Evolutionary conservation across 2,888 invertebrate species (phyloP), one percentile per base, ranked within the genome.

Genomic region (Idaea biselata): DNA sequence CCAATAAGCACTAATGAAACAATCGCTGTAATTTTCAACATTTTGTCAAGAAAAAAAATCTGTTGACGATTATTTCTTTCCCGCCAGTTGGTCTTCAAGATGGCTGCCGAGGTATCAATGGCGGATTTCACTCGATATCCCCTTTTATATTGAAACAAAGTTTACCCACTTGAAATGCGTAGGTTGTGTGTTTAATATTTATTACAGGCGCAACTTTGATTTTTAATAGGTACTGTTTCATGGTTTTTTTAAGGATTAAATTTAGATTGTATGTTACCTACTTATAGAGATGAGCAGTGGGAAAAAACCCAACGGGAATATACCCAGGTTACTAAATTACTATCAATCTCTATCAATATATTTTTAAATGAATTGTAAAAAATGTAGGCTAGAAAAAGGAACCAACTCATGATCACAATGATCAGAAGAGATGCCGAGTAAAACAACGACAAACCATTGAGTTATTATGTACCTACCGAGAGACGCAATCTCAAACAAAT

Each of bases 1-100:
- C 91, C 90, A 58, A 91, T 85, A 33, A 90, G 80, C 81, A 90
- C 76, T n/a, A 91, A 69, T 2, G 89, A 88, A 16, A 89, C 76
- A 0, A 90, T 74, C 1, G 86, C 86, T 0, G 86, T 81, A 11
- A 91, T 71, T 68, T 91, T 91, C 60, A 89, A 81, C 91, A 91
- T 91, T 70, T 66, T 75, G 64, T 33, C 67, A 70, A 68, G 60
- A 71, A 63, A 66, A 65, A 69, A 73, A 73, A 63, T 67, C 64
- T 61, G 61, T 14, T 63, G 66, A 58, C 57, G 58, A 64, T 61
- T 69, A 61, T 57, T 25, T 67, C 67, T 17, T 17, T 63, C 63
- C 61, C 70, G 65, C 68, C 67, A 64, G 66, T 58, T n/a, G 58
- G 54, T 55, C 53, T 31, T 58, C 71, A 75, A 86, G 83, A 82